Conservation (phyloP, 2,797 vertebrate genomes). For the Parotocinclus haroldoi region DNA sequence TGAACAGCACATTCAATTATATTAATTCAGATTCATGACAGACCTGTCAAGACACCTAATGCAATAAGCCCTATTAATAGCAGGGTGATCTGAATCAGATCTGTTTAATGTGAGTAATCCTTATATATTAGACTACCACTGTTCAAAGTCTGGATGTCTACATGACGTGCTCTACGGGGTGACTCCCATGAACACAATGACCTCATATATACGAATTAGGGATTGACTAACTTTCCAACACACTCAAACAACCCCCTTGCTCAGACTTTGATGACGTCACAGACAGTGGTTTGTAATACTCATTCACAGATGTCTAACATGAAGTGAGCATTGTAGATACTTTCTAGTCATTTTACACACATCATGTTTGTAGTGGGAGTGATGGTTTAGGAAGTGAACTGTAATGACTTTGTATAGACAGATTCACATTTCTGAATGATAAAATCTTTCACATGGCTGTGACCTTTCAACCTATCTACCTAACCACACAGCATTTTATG, state of each 20-base stretch:
- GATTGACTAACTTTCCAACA: constrained; percentile 38
- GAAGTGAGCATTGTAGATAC: constrained; percentile 43
- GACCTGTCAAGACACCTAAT: no score
- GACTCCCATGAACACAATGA: constrained; percentile 27
- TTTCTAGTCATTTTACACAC: constrained; percentile 35
- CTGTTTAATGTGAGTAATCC: constrained; percentile 29
- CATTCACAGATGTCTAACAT: constrained; percentile 49
- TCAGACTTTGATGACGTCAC: constrained; percentile 48
- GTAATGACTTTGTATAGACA: neutral
- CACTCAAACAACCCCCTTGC: constrained; percentile 31
- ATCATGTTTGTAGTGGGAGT: constrained; percentile 20
- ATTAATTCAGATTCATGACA: no score
- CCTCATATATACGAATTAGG: constrained; percentile 31
- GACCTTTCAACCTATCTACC: no score
- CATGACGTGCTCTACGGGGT: constrained; percentile 7
- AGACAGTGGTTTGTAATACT: constrained; percentile 28
- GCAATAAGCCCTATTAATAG: no score
- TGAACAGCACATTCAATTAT: no score
- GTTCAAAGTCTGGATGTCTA: constrained; percentile 9
- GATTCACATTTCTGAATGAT: neutral
- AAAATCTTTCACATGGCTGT: no score
- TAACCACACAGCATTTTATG: no score
- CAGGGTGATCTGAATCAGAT: constrained; percentile 19
- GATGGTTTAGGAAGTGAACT: constrained; percentile 8
- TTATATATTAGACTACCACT: neutral